Evolutionary conservation across 2,113 vertebrate genomes (phyloP).

Genomic region (human (Homo sapiens)): GRCh38 chr4:45731001-45731500

Average conservation of each 20-base stretch:
- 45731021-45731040: neutral
- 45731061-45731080: neutral
- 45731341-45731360: neutral
- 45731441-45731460: neutral
- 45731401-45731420: neutral
- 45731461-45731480: neutral
- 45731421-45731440: neutral
- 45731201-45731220: neutral
- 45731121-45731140: neutral
- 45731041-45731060: neutral
- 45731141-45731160: neutral
- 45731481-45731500: neutral
- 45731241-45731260: neutral
- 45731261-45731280: neutral
- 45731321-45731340: neutral
- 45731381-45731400: neutral
- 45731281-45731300: neutral
- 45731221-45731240: neutral
- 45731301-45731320: neutral
- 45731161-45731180: neutral
- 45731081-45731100: neutral
- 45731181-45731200: neutral
- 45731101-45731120: neutral
- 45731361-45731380: neutral
- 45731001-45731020: rapidly evolving